Base-by-base conservation (phyloP, 2,888 invertebrate species). In the Leucoptera coffeella region DNA sequence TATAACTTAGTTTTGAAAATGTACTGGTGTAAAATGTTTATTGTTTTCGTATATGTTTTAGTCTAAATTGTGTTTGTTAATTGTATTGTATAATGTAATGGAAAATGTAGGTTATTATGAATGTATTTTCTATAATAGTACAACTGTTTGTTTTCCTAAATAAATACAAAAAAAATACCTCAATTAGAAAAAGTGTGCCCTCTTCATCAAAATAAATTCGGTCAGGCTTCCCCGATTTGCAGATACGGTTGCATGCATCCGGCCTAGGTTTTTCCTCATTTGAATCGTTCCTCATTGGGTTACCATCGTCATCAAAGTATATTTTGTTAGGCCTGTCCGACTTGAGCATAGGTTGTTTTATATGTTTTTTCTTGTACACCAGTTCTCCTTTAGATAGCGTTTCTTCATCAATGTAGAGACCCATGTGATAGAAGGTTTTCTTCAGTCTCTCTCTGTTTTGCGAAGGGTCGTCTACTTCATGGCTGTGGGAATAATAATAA, bases 221-320 rank as follows among this genome's bases (percentile, higher is more conserved):
- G 35, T 21, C 41, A 42, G 9, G 58, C 55, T 2, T 54, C 55
- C 17, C 60, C 58, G 7, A 56, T 57, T 28, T 53, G 54, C 46
- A 57, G 50, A 29, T 56, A 59, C 33, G 36, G 42, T n/a, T n/a
- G n/a, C n/a, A n/a, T n/a, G n/a, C n/a, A n/a, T n/a, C n/a, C n/a
- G n/a, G n/a, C n/a, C n/a, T n/a, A n/a, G n/a, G n/a, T n/a, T n/a
- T n/a, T 32, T 61, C 61, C 4, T 61, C 53, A 32, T 53, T 45
- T 1, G 50, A 52, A 19, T 54, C 55, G 38, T 48, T 42, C 26
- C 52, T 47, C 29, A 50, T 56, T 3, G 74, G 57, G 35, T 77
- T 75, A 1, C 80, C 82, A 35, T 82, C 80, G 24, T 82, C 80
- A 42, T 82, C 80, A 38, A 80, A 82, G 37, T 75, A 76, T 8